These are phyloP conservation scores for Rotaria sp. DNA, from an alignment of 2,888 invertebrate species.

Conservation along the genomic window DNA sequence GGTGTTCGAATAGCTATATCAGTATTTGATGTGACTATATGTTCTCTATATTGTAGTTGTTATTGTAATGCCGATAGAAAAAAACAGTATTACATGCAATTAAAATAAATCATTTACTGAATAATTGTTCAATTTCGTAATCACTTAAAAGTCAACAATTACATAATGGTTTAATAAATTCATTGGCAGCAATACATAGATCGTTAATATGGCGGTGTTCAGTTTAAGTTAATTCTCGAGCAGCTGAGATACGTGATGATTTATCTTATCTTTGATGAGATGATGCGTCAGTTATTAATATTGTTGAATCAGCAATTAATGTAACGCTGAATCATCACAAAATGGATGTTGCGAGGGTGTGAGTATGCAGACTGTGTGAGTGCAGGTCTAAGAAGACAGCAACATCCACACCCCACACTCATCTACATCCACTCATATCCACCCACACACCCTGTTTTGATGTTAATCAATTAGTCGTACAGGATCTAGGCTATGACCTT, in stretches of 20 bases:
- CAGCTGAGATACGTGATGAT: slow-evolving; percentile 45
- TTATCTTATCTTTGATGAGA: not conserved
- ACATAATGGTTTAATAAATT: slow-evolving; percentile 60
- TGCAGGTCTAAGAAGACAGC: too few relatives aligned
- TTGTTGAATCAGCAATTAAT: not conserved
- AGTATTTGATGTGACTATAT: not conserved
- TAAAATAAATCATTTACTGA: slow-evolving; percentile 71
- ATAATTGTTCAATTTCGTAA: slow-evolving; percentile 64
- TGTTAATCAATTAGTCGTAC: too few relatives aligned
- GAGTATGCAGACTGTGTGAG: too few relatives aligned
- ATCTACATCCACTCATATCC: too few relatives aligned
- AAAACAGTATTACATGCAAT: slow-evolving; percentile 63
- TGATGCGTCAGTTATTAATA: not conserved
- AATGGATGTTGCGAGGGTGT: too few relatives aligned
- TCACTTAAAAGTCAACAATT: slow-evolving; percentile 61
- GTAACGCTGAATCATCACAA: too few relatives aligned
- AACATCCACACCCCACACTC: too few relatives aligned
- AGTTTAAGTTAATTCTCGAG: slow-evolving; percentile 67
- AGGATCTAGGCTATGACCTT: too few relatives aligned
- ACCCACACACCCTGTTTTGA: too few relatives aligned
- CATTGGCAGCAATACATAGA: slow-evolving; percentile 65
- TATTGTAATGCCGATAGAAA: slow-evolving; percentile 60
- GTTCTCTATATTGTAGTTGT: slow-evolving; percentile 34
- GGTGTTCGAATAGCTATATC: not conserved
- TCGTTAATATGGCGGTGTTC: slow-evolving; percentile 69